Evolutionary conservation across 2,113 vertebrate genomes (phyloP).

Genomic region (Erythrolamprus reginae): DNA sequence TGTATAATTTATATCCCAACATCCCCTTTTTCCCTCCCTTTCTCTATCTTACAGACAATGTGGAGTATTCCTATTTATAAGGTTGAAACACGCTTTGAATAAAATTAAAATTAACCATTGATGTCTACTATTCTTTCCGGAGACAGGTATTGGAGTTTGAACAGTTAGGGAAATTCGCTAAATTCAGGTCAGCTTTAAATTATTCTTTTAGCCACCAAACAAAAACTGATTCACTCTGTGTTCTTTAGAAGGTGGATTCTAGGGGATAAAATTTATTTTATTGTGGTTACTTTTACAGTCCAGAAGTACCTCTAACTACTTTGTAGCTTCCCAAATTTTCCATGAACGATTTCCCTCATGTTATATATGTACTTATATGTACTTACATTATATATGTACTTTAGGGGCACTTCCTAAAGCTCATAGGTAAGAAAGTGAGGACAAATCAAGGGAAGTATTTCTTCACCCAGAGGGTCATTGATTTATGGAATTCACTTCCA

Average conservation of each 20-base stretch:
- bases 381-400: too few relatives aligned
- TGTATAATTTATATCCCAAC: neutral
- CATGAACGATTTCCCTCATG: neutral
- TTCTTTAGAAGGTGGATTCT: neutral
- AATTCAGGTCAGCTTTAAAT: neutral
- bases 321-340: neutral
- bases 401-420: too few relatives aligned
- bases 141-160: neutral
- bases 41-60: neutral
- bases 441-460: too few relatives aligned
- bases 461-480: too few relatives aligned
- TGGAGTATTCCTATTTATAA: constrained; percentile 1
- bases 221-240: neutral
- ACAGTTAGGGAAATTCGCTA: neutral
- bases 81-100: neutral
- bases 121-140: neutral
- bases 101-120: neutral
- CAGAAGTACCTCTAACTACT: neutral
- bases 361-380: neutral
- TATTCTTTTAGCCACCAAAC: neutral
- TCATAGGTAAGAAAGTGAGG: too few relatives aligned
- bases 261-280: neutral
- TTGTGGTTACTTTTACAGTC: neutral
- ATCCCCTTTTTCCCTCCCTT: too few relatives aligned
- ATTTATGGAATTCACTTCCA: too few relatives aligned